Evolutionary conservation across 2,888 invertebrate species (phyloP), one percentile per base, ranked within the genome.

Genomic region (Tupiocoris notatus): DNA sequence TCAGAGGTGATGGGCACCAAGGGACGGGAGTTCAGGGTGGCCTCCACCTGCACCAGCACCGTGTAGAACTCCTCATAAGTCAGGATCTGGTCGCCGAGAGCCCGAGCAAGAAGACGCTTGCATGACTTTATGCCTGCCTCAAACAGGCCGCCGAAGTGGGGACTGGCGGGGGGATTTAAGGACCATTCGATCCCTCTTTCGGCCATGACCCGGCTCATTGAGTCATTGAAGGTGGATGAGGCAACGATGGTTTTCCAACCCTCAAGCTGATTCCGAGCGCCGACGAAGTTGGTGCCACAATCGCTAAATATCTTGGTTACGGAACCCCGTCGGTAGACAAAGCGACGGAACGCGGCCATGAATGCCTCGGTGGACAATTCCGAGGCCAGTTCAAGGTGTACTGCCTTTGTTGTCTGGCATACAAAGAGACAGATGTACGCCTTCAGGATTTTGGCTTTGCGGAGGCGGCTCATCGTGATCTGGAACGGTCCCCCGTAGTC

Each of bases 381-480:
- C 1, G 77, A 75, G 0, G 77, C 80, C 2, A 79, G 21, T 59
- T 81, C 81, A 1, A 81, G 61, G 56, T 81, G 80, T 2, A 80
- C 54, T 0, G 80, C 79, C 57, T 78, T 79, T 0, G 81, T 82
- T 0, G 77, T 64, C 18, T 82, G 77, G 68, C 82, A 82, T 39
- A 82, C 77, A 23, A 80, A 81, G 0, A 81, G 18, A 7, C 77
- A 67, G 2, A 81, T 59, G 66, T 80, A 81, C 21, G 63, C 78
- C 61, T 80, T 80, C 1, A 67, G 57, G 7, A 54, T 18, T 24
- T 23, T 65, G 0, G 75, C n/a, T n/a, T 74, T 75, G 61, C 79
- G 74, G 0, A 68, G n/a, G 12, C 74, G 54, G 18, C 18, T 2
- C 23, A 76, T 62, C 24, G 68, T 78, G 6, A 39, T 39, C 6